Evolutionary conservation across 2,113 vertebrate genomes (phyloP).

Genomic region (Monopterus albus): DNA sequence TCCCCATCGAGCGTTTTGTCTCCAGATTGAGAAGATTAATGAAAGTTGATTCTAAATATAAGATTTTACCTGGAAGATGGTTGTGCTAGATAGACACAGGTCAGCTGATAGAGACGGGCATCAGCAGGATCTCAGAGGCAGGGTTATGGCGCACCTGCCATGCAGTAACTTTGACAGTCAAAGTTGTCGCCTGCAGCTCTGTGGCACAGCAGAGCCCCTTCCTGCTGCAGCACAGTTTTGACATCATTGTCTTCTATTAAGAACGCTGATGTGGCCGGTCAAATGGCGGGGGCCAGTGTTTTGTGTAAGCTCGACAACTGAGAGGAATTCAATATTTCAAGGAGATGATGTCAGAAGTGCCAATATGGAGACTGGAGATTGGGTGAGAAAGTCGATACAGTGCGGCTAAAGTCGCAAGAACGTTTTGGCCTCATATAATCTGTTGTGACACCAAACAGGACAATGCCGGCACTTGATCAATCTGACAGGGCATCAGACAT

Average conservation of each 20-base stretch:
- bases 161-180: slow-evolving; percentile 28
- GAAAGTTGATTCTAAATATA: slow-evolving; percentile 61
- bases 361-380: slow-evolving; percentile 74
- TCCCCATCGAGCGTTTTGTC: slow-evolving; percentile 57
- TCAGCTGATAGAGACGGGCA: slow-evolving; percentile 22
- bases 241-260: slow-evolving; percentile 66
- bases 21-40: slow-evolving; percentile 60
- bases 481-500: slow-evolving; percentile 64
- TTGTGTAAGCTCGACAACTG: slow-evolving; percentile 71
- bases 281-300: slow-evolving; percentile 51
- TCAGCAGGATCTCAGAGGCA: neutral
- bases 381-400: slow-evolving; percentile 78
- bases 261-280: slow-evolving; percentile 70
- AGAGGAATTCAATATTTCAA: slow-evolving; percentile 84
- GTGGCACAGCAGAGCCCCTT: neutral
- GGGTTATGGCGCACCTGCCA: neutral
- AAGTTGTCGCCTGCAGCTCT: slow-evolving; percentile 28
- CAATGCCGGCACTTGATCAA: slow-evolving; percentile 67
- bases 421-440: slow-evolving; percentile 77
- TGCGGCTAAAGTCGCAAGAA: slow-evolving; percentile 72
- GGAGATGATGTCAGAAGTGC: slow-evolving; percentile 84
- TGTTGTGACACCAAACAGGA: slow-evolving; percentile 75
- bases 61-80: slow-evolving; percentile 48
- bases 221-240: slow-evolving; percentile 48
- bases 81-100: slow-evolving; percentile 26